phyloP scores from a whole-genome alignment of 2,888 invertebrate species.

The Heliconius erato region DNA sequence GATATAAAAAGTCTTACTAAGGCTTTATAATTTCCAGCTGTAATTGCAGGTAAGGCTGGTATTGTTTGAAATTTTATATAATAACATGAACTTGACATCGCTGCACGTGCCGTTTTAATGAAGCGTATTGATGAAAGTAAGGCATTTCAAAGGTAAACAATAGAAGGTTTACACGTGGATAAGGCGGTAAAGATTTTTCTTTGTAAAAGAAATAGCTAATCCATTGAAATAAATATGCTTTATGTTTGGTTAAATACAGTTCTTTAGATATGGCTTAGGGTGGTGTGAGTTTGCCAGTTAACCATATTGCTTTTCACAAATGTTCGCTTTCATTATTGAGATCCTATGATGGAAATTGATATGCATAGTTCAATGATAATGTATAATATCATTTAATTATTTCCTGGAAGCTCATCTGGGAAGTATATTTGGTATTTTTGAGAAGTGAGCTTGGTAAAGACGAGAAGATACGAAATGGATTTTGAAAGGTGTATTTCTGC shows the following conservation, averaged over 20 bases:
- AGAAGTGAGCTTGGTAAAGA: too few relatives aligned
- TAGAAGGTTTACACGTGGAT: slow-evolving; percentile 23
- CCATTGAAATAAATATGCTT: not conserved
- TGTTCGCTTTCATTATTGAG: too few relatives aligned
- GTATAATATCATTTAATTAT: too few relatives aligned
- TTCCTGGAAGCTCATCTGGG: too few relatives aligned
- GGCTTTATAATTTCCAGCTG: slow-evolving; percentile 8
- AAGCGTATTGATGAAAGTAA: slow-evolving; percentile 28
- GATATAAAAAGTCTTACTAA: not conserved
- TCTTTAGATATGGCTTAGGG: not conserved
- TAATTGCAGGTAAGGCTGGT: not conserved
- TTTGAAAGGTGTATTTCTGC: not conserved
- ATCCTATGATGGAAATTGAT: not conserved
- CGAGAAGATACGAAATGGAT: too few relatives aligned
- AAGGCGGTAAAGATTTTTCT: not conserved
- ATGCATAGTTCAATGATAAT: too few relatives aligned
- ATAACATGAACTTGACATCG: slow-evolving; percentile 9
- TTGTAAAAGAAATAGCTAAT: not conserved
- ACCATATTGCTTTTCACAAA: not conserved
- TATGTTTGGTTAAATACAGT: not conserved
- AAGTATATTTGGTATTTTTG: too few relatives aligned
- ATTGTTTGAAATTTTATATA: slow-evolving; percentile 21
- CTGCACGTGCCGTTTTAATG: slow-evolving; percentile 22
- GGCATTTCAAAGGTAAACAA: slow-evolving; percentile 25
- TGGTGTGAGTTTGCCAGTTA: not conserved